These are phyloP conservation scores for Perca flavescens DNA, from an alignment of 2,113 vertebrate species.

Conservation along the genomic window DNA sequence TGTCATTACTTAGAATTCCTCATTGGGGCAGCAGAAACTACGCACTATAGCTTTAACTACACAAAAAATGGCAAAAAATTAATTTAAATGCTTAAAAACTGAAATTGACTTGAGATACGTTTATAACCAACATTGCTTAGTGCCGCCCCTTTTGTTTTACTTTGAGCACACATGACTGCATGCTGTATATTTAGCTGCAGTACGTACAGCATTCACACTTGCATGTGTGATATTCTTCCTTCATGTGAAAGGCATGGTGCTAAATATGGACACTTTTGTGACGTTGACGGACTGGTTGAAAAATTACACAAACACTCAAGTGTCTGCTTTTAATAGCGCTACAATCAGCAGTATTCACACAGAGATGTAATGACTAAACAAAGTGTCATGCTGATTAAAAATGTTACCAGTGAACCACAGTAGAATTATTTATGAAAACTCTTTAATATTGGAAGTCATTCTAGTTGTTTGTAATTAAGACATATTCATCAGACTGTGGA, in stretches of 20 bases:
- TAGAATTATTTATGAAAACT: conserved; percentile 19
- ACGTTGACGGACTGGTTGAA: not conserved
- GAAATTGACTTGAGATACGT: not conserved
- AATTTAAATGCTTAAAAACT: too few relatives aligned
- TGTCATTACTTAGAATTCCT: too few relatives aligned
- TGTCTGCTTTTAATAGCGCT: not conserved
- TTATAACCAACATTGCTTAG: not conserved
- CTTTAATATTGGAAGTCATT: not conserved
- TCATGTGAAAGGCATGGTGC: conserved; percentile 29
- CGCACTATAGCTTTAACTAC: too few relatives aligned
- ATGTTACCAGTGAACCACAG: conserved; percentile 1
- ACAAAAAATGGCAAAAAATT: too few relatives aligned
- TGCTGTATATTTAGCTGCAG: not conserved
- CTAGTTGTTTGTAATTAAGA: conserved; percentile 29
- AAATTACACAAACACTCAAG: conserved; percentile 9
- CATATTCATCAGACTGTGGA: conserved; percentile 14
- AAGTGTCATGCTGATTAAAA: conserved; percentile 6
- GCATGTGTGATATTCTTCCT: not conserved
- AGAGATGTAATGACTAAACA: conserved; percentile 6
- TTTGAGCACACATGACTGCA: not conserved
- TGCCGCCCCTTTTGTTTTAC: not conserved
- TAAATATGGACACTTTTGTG: not conserved
- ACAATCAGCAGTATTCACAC: conserved; percentile 17
- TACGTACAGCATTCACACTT: conserved; percentile 7
- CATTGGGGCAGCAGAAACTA: too few relatives aligned